These are phyloP conservation scores for Mythimna albipuncta DNA, from an alignment of 2,888 invertebrate species.

Conservation along the genomic window DNA sequence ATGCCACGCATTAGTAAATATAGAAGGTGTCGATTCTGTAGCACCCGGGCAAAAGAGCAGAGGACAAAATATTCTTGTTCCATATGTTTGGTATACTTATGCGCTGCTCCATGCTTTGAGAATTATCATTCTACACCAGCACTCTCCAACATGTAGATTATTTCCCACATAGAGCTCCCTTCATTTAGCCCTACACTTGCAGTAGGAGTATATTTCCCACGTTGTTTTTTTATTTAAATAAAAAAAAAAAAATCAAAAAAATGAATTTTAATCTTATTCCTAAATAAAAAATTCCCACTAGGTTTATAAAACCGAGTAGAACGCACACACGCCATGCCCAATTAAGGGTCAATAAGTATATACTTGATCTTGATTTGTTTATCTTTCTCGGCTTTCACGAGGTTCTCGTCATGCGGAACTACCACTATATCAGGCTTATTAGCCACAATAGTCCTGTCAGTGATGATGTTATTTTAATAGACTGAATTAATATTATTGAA, in stretches of 20 bases:
- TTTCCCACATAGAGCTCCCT: slow-evolving; percentile 27
- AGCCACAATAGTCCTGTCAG: no score
- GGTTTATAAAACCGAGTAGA: slow-evolving; percentile 26
- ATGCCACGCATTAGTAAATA: slow-evolving; percentile 44
- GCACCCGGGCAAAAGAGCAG: slow-evolving; percentile 41
- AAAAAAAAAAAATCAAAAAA: not conserved
- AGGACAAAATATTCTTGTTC: slow-evolving; percentile 44
- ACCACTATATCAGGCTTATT: no score
- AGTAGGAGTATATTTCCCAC: slow-evolving; percentile 27
- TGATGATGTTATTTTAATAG: no score
- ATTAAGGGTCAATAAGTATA: slow-evolving; percentile 21
- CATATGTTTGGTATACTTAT: slow-evolving; percentile 40
- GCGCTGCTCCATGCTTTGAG: slow-evolving; percentile 41
- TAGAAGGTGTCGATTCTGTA: slow-evolving; percentile 41
- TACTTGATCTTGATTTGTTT: no score
- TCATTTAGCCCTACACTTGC: slow-evolving; percentile 25
- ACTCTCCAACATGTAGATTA: slow-evolving; percentile 29
- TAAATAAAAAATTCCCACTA: slow-evolving; percentile 29
- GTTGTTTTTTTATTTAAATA: slow-evolving; percentile 15
- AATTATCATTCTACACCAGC: slow-evolving; percentile 34
- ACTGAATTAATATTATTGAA: no score
- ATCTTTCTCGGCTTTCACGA: no score
- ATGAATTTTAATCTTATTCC: slow-evolving; percentile 12
- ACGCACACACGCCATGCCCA: slow-evolving; percentile 21
- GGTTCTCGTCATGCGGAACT: no score